A percentile compares a stretch with the other conserved stretches of the same genome.
Evolutionary conservation across 1,140 invertebrate species (phyloP).

Genomic region (Bradynema listronoti): DNA sequence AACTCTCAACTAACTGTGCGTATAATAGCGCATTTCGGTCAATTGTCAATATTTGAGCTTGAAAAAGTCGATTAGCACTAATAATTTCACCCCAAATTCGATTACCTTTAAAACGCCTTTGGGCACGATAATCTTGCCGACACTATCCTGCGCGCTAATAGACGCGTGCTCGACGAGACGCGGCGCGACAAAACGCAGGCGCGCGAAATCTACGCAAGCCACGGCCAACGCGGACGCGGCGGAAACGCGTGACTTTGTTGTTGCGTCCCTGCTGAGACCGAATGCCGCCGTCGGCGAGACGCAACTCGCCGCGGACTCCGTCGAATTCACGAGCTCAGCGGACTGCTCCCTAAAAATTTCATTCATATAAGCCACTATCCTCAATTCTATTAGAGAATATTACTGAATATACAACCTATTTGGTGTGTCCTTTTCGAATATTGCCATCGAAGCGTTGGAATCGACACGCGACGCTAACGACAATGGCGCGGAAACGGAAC

Average conservation of each 20-base stretch:
- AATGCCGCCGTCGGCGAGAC: background rate
- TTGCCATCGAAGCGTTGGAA: background rate
- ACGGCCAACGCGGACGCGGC: constrained; percentile 68
- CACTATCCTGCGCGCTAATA: constrained; percentile 29
- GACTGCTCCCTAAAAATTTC: background rate
- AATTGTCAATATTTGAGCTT: too few species aligned
- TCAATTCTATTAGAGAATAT: too few species aligned
- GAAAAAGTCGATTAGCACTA: constrained; percentile 7
- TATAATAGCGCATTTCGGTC: too few species aligned
- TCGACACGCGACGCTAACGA: background rate
- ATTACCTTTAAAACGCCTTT: constrained; percentile 39
- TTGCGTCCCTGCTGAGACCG: background rate
- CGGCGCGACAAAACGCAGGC: constrained; percentile 19
- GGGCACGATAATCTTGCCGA: constrained; percentile 27
- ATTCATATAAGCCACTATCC: background rate
- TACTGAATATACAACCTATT: background rate
- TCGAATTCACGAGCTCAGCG: background rate
- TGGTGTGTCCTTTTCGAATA: background rate
- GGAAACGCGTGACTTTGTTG: background rate
- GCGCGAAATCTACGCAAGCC: constrained; percentile 24
- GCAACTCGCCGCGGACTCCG: too few species aligned
- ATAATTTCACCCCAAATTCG: constrained; percentile 9
- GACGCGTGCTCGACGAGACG: constrained; percentile 33
- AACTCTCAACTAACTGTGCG: too few species aligned
- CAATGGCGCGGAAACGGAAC: too few species aligned